Evolutionary conservation across 2,888 invertebrate species (phyloP).

Genomic region (Dryocosmus kuriphilus): DNA sequence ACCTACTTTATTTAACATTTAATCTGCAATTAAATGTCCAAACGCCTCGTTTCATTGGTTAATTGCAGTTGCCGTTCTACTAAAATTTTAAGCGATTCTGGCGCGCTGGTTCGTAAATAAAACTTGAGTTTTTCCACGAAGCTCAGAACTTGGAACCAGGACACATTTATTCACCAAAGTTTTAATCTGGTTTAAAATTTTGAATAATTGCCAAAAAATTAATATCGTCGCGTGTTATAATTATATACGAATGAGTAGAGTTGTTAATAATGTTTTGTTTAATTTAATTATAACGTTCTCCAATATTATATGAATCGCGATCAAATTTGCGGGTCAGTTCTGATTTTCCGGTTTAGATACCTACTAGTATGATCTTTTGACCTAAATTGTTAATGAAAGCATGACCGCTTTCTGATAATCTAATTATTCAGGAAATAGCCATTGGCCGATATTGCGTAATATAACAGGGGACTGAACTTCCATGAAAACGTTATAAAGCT

Average conservation of each 20-base stretch:
- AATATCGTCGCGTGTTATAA: neutral
- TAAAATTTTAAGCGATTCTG: conserved; percentile 11
- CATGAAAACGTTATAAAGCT: neutral
- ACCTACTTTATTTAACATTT: conserved; percentile 26
- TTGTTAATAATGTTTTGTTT: neutral
- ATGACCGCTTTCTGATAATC: conserved; percentile 2
- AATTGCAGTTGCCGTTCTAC: conserved; percentile 34
- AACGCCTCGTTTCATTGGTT: conserved; percentile 33
- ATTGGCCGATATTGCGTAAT: neutral
- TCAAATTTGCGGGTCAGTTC: neutral
- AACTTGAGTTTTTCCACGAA: conserved; percentile 1
- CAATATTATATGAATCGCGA: neutral
- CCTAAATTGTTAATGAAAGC: conserved; percentile 1
- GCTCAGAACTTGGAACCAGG: neutral
- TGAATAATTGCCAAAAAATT: neutral
- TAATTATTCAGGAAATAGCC: conserved; percentile 5
- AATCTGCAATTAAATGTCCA: conserved; percentile 37
- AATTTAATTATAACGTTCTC: neutral
- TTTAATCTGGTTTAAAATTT: neutral
- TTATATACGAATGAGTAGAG: neutral
- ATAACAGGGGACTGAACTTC: neutral
- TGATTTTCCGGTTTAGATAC: neutral
- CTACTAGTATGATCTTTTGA: neutral
- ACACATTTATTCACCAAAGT: neutral
- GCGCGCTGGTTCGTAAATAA: conserved; percentile 15